phyloP scores from a whole-genome alignment of 2,888 invertebrate genomes.

The Podabrus alpinus region DNA sequence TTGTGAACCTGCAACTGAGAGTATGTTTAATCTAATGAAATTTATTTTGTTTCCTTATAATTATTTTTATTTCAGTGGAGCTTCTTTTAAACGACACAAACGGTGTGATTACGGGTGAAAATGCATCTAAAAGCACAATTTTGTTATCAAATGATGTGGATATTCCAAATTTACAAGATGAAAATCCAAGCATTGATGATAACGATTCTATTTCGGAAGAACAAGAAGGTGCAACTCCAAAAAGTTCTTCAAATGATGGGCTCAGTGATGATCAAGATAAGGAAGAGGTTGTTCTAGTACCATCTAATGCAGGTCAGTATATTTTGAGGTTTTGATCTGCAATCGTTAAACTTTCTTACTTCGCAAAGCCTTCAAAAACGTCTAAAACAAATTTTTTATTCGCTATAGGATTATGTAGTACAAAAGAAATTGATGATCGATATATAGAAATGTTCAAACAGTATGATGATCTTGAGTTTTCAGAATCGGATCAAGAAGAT shows the following conservation, averaged over 20 bases:
- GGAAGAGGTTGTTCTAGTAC: not conserved
- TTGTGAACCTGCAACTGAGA: not conserved
- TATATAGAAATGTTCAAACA: not conserved
- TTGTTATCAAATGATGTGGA: not conserved
- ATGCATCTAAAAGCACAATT: not conserved
- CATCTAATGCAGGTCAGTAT: not conserved
- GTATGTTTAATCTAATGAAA: not conserved
- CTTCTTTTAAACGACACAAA: not conserved
- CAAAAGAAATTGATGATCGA: not conserved
- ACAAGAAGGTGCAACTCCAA: not conserved
- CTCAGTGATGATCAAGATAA: not conserved
- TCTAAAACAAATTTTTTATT: not conserved
- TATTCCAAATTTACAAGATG: not conserved
- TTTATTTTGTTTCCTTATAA: too few species aligned
- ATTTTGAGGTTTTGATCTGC: not conserved
- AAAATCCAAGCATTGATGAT: not conserved
- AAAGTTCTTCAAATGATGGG: not conserved
- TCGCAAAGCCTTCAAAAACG: not conserved
- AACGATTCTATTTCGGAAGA: not conserved
- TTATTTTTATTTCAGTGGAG: not conserved
- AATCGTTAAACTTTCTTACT: not conserved
- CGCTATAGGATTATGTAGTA: not conserved
- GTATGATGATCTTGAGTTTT: not conserved
- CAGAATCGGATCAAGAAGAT: not conserved
- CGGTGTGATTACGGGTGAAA: not conserved